Conservation (phyloP, 1,140 invertebrate species). For the Hetaerina americana region DNA sequence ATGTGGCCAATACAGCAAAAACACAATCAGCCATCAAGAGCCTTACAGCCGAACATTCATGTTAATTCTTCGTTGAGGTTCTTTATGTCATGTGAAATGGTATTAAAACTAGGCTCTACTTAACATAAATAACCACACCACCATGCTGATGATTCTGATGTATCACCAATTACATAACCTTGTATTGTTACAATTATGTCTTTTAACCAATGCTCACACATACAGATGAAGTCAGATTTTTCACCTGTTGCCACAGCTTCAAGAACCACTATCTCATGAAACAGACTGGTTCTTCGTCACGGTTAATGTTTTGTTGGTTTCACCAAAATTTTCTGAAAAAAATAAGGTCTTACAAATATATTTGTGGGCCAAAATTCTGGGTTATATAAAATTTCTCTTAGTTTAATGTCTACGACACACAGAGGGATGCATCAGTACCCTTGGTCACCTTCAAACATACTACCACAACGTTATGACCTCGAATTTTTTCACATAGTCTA, state of each 20-base stretch:
- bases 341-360: background rate
- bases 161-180: background rate
- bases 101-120: background rate
- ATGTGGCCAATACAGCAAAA: background rate
- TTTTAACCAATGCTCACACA: background rate
- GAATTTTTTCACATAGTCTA: background rate
- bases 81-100: background rate
- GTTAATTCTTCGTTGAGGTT: background rate
- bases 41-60: background rate
- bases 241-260: too few relatives aligned
- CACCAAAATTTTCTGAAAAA: background rate
- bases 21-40: background rate
- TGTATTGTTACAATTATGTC: background rate
- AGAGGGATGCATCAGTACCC: background rate
- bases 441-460: too few relatives aligned
- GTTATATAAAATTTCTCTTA: background rate
- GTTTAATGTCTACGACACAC: background rate
- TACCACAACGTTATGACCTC: background rate
- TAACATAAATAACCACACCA: background rate
- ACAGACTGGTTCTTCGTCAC: background rate
- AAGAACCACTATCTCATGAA: background rate
- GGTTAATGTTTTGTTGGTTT: background rate
- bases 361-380: background rate
- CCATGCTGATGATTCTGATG: background rate
- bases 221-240: background rate